Conservation (phyloP, 2,113 vertebrate species). For the Alligator sinensis region DNA sequence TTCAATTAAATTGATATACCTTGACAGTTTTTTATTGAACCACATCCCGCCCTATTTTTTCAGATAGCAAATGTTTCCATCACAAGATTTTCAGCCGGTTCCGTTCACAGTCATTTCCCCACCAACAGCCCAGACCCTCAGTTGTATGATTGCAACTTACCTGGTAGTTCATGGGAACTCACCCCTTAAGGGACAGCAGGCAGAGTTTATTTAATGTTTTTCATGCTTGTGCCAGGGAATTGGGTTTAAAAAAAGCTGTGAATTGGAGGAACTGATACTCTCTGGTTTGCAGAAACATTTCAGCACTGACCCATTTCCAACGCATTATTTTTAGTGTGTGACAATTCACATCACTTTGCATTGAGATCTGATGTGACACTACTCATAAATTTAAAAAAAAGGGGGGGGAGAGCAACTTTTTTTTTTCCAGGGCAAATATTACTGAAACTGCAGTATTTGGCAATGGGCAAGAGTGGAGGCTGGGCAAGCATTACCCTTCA, state of each 20-base stretch:
- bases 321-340: slow-evolving; percentile 27
- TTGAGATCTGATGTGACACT: slow-evolving; percentile 17
- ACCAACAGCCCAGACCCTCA: slow-evolving; percentile 34
- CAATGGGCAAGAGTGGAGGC: background rate
- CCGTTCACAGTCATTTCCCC: slow-evolving; percentile 32
- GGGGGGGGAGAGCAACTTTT: accelerated
- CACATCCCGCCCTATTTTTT: background rate
- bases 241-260: slow-evolving; percentile 18
- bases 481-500: background rate
- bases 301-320: slow-evolving; percentile 3
- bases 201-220: background rate
- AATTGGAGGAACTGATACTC: background rate
- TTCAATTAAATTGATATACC: no score
- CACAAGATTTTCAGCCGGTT: background rate
- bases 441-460: background rate
- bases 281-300: slow-evolving; percentile 6
- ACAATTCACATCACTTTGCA: background rate
- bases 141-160: slow-evolving; percentile 9
- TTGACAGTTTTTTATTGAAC: no score
- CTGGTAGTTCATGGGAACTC: slow-evolving; percentile 32
- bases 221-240: background rate
- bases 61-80: background rate
- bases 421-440: background rate
- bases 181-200: background rate
- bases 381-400: background rate